Conservation (phyloP, 2,797 vertebrate genomes). For the Cyclura pinguis region DNA sequence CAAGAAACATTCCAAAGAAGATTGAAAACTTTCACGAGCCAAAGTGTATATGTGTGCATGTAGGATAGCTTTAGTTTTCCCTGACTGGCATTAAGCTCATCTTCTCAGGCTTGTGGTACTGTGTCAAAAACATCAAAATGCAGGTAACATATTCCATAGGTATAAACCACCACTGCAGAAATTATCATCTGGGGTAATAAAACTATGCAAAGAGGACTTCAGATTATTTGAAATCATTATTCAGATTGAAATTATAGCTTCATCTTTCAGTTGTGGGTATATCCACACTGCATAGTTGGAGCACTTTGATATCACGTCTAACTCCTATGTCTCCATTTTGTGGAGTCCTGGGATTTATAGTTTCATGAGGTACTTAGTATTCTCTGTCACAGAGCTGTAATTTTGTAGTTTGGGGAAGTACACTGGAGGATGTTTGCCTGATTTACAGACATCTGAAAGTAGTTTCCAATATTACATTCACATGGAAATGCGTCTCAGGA, state of each 20-base stretch:
- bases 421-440: not conserved
- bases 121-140: no score
- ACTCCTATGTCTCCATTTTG: no score
- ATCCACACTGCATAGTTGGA: no score
- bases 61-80: not conserved
- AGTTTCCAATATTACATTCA: not conserved
- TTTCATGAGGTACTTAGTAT: no score
- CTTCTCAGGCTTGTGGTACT: not conserved
- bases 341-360: no score
- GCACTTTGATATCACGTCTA: no score
- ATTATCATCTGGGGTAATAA: not conserved
- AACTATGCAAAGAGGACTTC: constrained; percentile 51
- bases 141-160: not conserved
- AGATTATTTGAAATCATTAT: constrained; percentile 45
- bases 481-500: not conserved
- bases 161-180: constrained; percentile 34
- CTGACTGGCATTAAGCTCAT: not conserved
- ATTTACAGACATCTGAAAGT: not conserved
- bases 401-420: no score
- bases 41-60: no score
- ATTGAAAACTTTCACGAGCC: not conserved
- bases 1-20: not conserved
- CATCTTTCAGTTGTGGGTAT: constrained; percentile 37
- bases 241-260: constrained; percentile 51
- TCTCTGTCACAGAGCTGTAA: no score